These are phyloP conservation scores for Catharus ustulatus DNA, from an alignment of 2,797 vertebrate genomes.

Conservation along the genomic window DNA sequence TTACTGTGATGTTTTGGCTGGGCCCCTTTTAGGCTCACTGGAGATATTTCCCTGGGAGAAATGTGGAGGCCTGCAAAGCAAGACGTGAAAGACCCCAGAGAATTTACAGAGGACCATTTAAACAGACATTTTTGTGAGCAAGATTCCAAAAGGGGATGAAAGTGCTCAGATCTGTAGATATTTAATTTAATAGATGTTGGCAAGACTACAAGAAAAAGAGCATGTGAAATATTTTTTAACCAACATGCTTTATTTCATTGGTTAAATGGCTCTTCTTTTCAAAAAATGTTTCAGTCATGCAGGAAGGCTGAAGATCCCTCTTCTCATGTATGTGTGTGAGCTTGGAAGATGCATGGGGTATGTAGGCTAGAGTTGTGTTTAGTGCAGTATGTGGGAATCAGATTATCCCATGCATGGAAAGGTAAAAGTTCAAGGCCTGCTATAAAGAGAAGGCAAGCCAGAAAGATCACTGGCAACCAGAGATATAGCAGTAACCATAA, in stretches of 20 bases:
- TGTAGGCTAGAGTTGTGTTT: not conserved
- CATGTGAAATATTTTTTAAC: slow-evolving; percentile 1
- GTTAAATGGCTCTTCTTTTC: not conserved
- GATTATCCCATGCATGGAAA: not conserved
- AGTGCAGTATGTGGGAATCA: not conserved
- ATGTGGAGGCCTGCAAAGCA: not conserved
- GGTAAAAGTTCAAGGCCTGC: not conserved
- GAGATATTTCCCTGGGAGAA: not conserved
- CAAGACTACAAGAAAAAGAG: not conserved
- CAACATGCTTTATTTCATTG: not conserved
- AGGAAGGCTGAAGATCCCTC: not conserved
- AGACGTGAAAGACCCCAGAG: not conserved
- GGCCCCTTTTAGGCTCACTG: not conserved
- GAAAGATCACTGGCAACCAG: slow-evolving; percentile 2
- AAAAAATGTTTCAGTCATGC: not conserved
- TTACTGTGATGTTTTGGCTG: slow-evolving; percentile 14
- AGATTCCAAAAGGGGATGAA: not conserved
- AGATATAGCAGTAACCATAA: slow-evolving; percentile 9
- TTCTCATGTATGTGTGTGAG: not conserved
- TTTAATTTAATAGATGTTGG: not conserved
- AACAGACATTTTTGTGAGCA: not conserved
- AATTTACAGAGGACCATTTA: not conserved
- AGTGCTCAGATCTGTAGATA: not conserved
- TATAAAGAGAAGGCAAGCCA: not conserved
- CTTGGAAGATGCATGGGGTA: not conserved